phyloP scores from a whole-genome alignment of 2,888 invertebrate species.

The Synanthedon andrenaeformis region DNA sequence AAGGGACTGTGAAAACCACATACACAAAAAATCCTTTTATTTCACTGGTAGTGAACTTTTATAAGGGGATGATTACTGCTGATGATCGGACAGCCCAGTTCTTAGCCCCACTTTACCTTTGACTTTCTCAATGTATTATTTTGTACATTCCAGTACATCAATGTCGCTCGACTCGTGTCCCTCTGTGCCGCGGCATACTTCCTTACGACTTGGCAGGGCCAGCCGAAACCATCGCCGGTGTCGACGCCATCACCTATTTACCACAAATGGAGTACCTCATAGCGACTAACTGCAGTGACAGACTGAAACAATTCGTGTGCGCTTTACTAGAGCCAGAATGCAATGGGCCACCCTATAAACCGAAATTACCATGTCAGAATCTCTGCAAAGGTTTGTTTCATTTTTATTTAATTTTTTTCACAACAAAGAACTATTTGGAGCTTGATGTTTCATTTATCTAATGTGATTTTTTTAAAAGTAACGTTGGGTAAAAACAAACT shows the following conservation, averaged over 20 bases:
- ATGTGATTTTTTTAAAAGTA: neutral
- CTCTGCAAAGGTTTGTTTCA: slow-evolving; percentile 71
- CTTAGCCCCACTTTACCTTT: too few species aligned
- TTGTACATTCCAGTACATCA: slow-evolving; percentile 35
- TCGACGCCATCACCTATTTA: slow-evolving; percentile 48
- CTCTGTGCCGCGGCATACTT: slow-evolving; percentile 73
- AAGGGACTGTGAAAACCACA: too few species aligned
- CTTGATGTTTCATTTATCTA: neutral
- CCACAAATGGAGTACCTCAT: slow-evolving; percentile 72
- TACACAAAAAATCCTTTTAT: too few species aligned
- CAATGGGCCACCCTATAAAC: slow-evolving; percentile 66
- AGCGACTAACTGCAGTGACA: slow-evolving; percentile 73
- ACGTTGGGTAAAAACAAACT: too few species aligned
- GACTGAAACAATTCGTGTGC: slow-evolving; percentile 73
- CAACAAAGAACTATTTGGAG: neutral
- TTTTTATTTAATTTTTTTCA: neutral
- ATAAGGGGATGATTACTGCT: too few species aligned
- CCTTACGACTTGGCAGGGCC: slow-evolving; percentile 75
- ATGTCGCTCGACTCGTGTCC: slow-evolving; percentile 64
- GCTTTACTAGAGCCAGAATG: slow-evolving; percentile 77
- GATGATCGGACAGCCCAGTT: too few species aligned
- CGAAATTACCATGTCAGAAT: slow-evolving; percentile 73
- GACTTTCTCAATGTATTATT: neutral
- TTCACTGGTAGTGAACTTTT: too few species aligned
- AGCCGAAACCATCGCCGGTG: slow-evolving; percentile 42